Conservation (phyloP, 2,113 vertebrate genomes). For the Gasterosteus aculeatus region DNA sequence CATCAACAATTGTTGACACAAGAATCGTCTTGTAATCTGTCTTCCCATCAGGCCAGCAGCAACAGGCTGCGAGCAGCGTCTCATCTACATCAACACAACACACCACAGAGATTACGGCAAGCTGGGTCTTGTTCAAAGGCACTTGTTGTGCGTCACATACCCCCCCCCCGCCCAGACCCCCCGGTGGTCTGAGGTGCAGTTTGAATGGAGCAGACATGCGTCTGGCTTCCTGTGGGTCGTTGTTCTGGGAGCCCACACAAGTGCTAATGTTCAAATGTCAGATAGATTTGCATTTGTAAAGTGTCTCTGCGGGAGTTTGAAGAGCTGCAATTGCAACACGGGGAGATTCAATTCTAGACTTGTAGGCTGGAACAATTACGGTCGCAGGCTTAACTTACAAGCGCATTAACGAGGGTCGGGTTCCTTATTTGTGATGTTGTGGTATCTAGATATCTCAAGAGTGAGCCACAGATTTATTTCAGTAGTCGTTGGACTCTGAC, state of each 20-base stretch:
- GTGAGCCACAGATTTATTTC: neutral
- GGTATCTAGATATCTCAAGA: neutral
- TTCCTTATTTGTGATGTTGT: neutral
- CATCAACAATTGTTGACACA: neutral
- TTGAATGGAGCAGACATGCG: constrained; percentile 7
- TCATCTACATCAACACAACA: constrained; percentile 57
- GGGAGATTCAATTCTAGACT: neutral
- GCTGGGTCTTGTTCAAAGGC: constrained; percentile 57
- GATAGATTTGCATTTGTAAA: constrained; percentile 35
- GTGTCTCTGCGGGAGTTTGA: constrained; percentile 8
- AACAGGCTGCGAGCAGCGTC: constrained; percentile 9
- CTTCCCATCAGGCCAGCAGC: constrained; percentile 32
- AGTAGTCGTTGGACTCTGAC: constrained; percentile 76
- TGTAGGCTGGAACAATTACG: neutral
- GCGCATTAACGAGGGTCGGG: neutral
- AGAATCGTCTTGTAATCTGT: constrained; percentile 26
- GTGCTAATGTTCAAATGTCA: constrained; percentile 43
- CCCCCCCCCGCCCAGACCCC: neutral
- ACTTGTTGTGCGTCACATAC: neutral
- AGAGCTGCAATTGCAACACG: neutral
- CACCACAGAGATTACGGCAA: constrained; percentile 19
- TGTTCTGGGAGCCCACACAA: constrained; percentile 10
- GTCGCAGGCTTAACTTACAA: neutral
- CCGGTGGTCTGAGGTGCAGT: neutral
- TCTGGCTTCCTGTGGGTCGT: constrained; percentile 4